Base-by-base conservation (phyloP, 2,888 invertebrate genomes). In the Coelinius sp. region DNA sequence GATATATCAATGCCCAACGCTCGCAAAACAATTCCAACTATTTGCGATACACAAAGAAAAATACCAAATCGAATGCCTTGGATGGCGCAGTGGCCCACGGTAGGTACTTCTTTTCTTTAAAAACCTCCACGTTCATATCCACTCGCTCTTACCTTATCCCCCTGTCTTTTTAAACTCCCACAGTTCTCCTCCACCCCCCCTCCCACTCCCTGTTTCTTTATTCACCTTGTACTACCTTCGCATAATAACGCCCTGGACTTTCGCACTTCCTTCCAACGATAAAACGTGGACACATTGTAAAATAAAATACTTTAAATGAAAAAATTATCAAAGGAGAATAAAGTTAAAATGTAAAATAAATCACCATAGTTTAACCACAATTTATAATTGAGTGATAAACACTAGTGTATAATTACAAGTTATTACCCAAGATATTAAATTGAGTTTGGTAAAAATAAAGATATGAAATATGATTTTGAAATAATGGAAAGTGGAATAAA, bases 41-140 rank as follows among this genome's bases (percentile, higher is more conserved):
- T 87, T 86, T 82, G 85, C 85, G 85, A 87, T 86, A 86, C 87
- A 87, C 87, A 87, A 87, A 87, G 87, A 87, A 87, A 87, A 87
- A 87, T 87, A 87, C 87, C 86, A 85, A 87, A 87, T 87, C 86
- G 86, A 87, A 87, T 87, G 83, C 87, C 82, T 84, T 83, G 85
- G 81, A 87, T 87, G 86, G 84, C 84, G 78, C 80, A 81, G 77
- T 80, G 64, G 72, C 64, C 76, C 75, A 71, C 76, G 77, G 71
- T 70, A 70, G 70, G 68, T 69, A 75, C 56, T 70, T 72, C 76
- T 71, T 75, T n/a, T 72, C 77, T 73, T 59, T 59, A 59, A 59
- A 59, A 59, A 59, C 59, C 75, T 75, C 70, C 74, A 66, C 73
- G 59, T 73, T 59, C 73, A 44, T 68, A 70, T 70, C 72, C 68